Percentiles rank a stretch among this genome's conserved stretches.
phyloP scores from a whole-genome alignment of 2,797 vertebrate species.

The Pseudotriccus pelzelni region DNA sequence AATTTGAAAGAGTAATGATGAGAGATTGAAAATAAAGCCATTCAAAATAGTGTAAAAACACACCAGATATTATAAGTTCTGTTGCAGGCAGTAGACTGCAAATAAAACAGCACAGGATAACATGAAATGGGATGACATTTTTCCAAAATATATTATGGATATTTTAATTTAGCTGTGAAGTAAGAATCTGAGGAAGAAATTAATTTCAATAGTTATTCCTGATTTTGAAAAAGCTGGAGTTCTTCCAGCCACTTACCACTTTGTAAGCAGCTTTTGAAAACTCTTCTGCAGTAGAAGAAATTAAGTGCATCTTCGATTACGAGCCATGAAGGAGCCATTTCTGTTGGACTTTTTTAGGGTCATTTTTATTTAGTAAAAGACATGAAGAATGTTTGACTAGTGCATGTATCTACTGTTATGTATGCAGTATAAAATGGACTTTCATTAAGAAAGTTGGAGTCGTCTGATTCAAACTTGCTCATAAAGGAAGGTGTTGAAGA shows the following conservation, averaged over 20 bases:
- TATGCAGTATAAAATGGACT: background rate
- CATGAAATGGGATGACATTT: background rate
- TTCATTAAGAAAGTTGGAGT: background rate
- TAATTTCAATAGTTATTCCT: background rate
- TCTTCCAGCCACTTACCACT: background rate
- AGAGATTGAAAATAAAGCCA: background rate
- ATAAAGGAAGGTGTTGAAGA: background rate
- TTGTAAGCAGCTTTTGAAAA: background rate
- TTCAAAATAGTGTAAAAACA: background rate
- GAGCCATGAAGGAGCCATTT: background rate
- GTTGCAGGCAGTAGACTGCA: background rate
- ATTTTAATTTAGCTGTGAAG: background rate
- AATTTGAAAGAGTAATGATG: background rate
- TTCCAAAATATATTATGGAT: background rate
- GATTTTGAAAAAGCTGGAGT: background rate
- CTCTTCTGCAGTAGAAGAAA: background rate
- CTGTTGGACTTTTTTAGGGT: background rate
- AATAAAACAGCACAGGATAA: background rate
- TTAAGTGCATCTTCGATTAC: background rate
- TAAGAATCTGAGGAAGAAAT: background rate
- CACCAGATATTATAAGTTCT: background rate
- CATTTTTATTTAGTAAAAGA: background rate
- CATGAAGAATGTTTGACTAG: background rate
- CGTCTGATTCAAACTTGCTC: background rate
- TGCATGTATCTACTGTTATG: fast-evolving